Conservation (phyloP, 2,797 vertebrate genomes). For the Microhierax caerulescens region DNA sequence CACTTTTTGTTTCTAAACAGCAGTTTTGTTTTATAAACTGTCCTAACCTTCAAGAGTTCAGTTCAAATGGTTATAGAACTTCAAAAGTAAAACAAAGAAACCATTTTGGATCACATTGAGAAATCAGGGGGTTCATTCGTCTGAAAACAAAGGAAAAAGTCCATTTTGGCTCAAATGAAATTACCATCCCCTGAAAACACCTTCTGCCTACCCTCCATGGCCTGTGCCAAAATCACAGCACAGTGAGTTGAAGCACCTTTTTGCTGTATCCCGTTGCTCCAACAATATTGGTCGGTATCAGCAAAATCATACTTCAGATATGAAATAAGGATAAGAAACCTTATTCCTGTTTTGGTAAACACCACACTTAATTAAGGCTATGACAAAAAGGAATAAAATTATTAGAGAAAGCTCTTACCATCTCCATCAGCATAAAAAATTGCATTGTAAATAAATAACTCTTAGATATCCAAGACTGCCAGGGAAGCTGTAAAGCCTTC, state of each 20-base stretch:
- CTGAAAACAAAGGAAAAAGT: background rate
- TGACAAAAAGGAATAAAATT: background rate
- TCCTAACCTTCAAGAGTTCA: background rate
- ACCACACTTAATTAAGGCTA: background rate
- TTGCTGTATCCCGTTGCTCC: background rate
- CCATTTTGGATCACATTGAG: background rate
- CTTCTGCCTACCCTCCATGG: background rate
- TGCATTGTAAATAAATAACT: background rate
- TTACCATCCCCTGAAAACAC: fast-evolving
- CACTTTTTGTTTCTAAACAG: background rate
- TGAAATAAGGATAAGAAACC: no score
- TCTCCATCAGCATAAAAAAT: background rate
- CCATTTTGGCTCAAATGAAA: background rate
- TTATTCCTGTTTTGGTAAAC: background rate
- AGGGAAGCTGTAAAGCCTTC: background rate
- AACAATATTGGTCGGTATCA: background rate
- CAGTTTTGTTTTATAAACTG: background rate
- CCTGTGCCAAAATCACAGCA: background rate
- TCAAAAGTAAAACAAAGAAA: background rate
- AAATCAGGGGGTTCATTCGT: fast-evolving
- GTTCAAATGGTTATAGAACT: background rate
- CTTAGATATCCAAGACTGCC: background rate
- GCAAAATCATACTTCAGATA: background rate
- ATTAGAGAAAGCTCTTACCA: background rate
- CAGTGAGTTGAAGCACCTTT: background rate